Percentiles rank a stretch among this genome's conserved stretches.
Conservation (phyloP, 2,113 vertebrate species). For the Oreochromis tanganicae region DNA sequence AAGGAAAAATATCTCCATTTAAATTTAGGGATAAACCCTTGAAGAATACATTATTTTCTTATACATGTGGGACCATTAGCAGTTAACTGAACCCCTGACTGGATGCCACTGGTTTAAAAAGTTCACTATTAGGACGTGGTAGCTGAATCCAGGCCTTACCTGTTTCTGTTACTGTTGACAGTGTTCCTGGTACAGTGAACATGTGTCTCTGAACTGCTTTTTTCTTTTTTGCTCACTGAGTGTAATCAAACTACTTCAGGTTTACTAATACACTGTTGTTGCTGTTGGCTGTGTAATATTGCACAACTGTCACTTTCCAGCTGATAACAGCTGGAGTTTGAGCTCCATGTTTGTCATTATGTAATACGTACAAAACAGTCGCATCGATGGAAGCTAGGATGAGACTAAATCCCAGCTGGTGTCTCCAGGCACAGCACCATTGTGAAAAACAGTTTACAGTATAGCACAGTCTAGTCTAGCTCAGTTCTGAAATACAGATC, state of each 20-base stretch:
- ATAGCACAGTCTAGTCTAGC: neutral
- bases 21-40: neutral
- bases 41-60: neutral
- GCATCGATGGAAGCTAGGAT: no score
- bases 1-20: neutral
- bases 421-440: neutral
- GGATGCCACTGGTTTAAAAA: neutral
- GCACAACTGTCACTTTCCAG: neutral
- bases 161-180: neutral
- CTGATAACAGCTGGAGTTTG: neutral
- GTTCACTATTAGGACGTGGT: neutral
- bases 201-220: neutral
- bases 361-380: neutral
- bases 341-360: neutral
- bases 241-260: neutral
- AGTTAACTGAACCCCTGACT: neutral
- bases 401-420: neutral
- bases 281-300: neutral
- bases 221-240: neutral
- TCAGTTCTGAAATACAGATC: neutral
- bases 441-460: no score
- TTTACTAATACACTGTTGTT: neutral
- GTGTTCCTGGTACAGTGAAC: neutral
- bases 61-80: neutral
- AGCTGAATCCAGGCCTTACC: rapidly evolving